Evolutionary conservation across 2,797 vertebrate species (phyloP).

Genomic region (Vultur gryphus): DNA sequence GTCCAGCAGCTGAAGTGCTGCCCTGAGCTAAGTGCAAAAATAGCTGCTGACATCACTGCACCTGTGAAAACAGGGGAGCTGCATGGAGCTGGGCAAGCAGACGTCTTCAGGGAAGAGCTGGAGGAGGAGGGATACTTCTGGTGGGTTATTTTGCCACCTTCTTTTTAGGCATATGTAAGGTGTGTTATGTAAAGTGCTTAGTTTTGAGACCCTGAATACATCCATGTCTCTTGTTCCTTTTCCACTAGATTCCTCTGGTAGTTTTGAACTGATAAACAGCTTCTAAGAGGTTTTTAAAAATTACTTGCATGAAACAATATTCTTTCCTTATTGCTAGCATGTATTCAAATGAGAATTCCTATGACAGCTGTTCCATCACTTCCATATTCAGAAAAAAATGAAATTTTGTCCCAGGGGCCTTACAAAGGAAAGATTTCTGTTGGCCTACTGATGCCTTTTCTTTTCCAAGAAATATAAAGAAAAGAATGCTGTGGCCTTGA

Average conservation of each 20-base stretch:
- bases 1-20: background rate
- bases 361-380: background rate
- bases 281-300: background rate
- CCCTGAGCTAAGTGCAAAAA: background rate
- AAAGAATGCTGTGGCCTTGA: background rate
- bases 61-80: background rate
- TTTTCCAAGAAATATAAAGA: background rate
- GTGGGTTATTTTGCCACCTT: background rate
- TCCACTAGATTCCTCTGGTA: background rate
- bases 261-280: background rate
- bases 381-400: background rate
- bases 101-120: background rate
- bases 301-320: background rate
- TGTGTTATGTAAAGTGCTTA: background rate
- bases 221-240: background rate
- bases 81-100: background rate
- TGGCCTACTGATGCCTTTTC: background rate
- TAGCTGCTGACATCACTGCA: background rate
- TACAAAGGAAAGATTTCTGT: background rate
- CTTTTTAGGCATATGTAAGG: background rate
- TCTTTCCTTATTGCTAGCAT: background rate
- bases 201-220: background rate
- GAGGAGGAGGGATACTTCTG: background rate
- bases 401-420: background rate
- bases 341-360: background rate